Conservation (phyloP, 64 coral and sea anemone species). For the Stichodactyla helianthus region DNA sequence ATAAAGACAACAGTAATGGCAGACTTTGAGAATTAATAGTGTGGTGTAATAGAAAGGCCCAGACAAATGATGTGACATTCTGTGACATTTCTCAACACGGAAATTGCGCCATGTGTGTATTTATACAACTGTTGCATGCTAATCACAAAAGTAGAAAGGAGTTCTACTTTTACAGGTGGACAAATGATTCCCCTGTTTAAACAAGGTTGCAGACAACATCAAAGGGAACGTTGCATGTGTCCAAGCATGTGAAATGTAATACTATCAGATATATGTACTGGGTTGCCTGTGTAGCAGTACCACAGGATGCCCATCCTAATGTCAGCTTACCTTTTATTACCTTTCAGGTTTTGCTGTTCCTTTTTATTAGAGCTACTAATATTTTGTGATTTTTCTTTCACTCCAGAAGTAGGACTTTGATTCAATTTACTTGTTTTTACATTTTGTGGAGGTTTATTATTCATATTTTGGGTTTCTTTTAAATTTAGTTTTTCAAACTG, state of each 20-base stretch:
- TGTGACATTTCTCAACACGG: no score
- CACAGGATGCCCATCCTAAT: background rate
- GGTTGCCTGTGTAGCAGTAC: background rate
- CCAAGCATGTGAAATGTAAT: background rate
- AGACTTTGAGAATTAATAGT: no score
- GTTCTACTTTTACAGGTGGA: no score
- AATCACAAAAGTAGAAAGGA: no score
- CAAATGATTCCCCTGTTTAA: no score
- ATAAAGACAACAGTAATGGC: no score
- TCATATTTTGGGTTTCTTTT: conserved; percentile 16
- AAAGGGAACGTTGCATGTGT: no score
- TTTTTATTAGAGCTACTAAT: background rate
- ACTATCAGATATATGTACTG: background rate
- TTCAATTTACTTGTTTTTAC: background rate
- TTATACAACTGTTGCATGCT: no score
- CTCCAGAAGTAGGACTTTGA: background rate
- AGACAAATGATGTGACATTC: no score
- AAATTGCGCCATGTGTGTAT: no score
- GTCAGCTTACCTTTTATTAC: background rate
- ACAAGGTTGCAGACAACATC: no score
- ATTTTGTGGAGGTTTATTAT: conserved; percentile 11
- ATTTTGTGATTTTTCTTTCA: conserved; percentile 31
- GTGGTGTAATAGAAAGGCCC: no score
- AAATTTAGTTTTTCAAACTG: conserved; percentile 16
- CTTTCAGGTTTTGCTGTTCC: background rate